Base-by-base conservation (phyloP, 2,113 vertebrate genomes). In the Artemisiospiza belli region DNA sequence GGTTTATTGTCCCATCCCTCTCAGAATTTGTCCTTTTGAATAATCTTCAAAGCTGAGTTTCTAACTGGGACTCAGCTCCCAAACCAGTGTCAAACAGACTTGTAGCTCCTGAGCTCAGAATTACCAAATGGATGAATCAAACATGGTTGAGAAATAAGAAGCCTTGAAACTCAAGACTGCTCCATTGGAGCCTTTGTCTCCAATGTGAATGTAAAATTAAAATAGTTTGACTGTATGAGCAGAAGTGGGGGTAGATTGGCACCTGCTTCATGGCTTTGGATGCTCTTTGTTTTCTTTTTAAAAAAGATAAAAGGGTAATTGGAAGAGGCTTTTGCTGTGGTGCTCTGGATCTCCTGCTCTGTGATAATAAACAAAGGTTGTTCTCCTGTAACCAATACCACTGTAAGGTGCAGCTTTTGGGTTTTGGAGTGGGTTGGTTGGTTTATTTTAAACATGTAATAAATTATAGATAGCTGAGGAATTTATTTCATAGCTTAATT, bases 81-180 rank as follows among this genome's bases (percentile, higher is more conserved):
- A 73, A 57, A 35, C 54, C 0, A 0, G 2, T 57, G 37, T 17
- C 67, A 72, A 52, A 28, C 21, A 55, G 22, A 16, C 23, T 23
- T 57, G 18, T 14, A 51, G 54, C 49, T 83, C 37, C 16, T 6
- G 63, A 57, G 67, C 46, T 85, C 35, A 54, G 83, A 86, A 89
- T 43, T 39, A n/a, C 43, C 41, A 37, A 51, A 46, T 35, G 31
- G 12, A 23, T 5, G 6, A 30, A 70, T 41, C 15, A 77, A 74
- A 46, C 3, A 8, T 44, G 58, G 20, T 4, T 46, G 31, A 59
- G 73, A 58, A 77, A 80, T 66, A 25, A 66, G 57, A 83, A 90
- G 9, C 49, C 37, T 17, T 73, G 64, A 41, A 80, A 88, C 33
- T 82, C 66, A 22, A 12, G 21, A 19, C 37, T 69, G 63, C 68